Percentiles rank a stretch among this genome's conserved stretches.
Conservation (phyloP, 2,888 invertebrate species). For the Cetonia aurata region DNA sequence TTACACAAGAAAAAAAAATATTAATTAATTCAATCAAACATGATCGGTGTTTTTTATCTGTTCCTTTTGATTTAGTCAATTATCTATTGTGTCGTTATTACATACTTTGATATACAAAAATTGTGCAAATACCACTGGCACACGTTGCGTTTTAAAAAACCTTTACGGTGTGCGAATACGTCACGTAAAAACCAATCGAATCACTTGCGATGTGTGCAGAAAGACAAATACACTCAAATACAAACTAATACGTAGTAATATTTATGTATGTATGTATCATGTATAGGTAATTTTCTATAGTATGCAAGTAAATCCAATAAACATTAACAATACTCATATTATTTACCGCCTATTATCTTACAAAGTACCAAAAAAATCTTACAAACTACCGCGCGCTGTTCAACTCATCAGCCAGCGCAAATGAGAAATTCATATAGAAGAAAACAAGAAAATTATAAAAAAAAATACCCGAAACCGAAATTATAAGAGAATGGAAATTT, state of each 20-base stretch:
- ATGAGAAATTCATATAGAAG: not conserved
- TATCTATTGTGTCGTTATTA: constrained; percentile 32
- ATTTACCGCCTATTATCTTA: constrained; percentile 37
- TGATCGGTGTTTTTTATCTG: constrained; percentile 7
- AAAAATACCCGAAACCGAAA: constrained; percentile 42
- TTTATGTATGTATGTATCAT: constrained; percentile 37
- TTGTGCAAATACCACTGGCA: constrained; percentile 58
- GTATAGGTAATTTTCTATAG: constrained; percentile 14
- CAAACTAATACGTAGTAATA: constrained; percentile 32
- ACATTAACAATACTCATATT: constrained; percentile 45
- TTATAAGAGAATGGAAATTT: constrained; percentile 33
- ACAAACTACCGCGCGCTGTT: constrained; percentile 16
- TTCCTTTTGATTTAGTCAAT: constrained; percentile 18
- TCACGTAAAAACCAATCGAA: constrained; percentile 32
- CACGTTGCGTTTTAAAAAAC: constrained; percentile 50
- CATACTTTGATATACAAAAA: constrained; percentile 55
- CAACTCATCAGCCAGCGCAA: not conserved
- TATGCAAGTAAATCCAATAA: constrained; percentile 41
- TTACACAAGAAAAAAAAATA: constrained; percentile 15
- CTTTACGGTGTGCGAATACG: constrained; percentile 55
- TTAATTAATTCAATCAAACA: constrained; percentile 45
- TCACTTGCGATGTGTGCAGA: constrained; percentile 57
- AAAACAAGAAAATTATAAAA: constrained; percentile 10
- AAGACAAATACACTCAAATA: constrained; percentile 56
- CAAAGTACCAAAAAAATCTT: constrained; percentile 34